Evolutionary conservation across 1,140 invertebrate species (phyloP).

Genomic region (Drosophila pseudoobscura): DNA sequence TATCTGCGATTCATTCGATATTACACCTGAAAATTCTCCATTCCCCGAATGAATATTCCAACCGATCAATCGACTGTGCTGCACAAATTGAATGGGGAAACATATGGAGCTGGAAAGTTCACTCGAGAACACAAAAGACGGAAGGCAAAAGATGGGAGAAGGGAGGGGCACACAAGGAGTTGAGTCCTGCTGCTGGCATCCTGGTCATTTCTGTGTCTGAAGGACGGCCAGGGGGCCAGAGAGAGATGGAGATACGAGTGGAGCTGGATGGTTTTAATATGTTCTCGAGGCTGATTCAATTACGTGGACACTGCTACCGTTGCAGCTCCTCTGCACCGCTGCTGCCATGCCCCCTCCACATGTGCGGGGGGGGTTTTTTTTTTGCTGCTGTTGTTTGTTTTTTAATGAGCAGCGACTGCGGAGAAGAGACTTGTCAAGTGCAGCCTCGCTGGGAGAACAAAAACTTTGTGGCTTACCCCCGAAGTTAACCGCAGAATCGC

Average conservation of each 20-base stretch:
- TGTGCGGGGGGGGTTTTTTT: conserved; percentile 15
- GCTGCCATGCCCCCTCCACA: conserved; percentile 40
- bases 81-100: no score
- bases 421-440: conserved; percentile 7
- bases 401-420: conserved; percentile 34
- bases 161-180: conserved; percentile 14
- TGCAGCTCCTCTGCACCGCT: conserved; percentile 35
- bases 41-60: no score
- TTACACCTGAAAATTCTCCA: no score
- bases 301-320: conserved; percentile 66
- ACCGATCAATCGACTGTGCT: no score
- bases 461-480: conserved; percentile 51
- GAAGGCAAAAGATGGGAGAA: conserved; percentile 12
- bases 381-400: conserved; percentile 29
- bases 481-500: conserved; percentile 49
- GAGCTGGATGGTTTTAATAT: conserved; percentile 71
- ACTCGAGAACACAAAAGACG: conserved; percentile 18
- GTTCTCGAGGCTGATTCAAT: conserved; percentile 80
- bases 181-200: conserved; percentile 62
- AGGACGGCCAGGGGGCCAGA: conserved; percentile 42
- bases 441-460: conserved; percentile 28
- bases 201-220: conserved; percentile 69
- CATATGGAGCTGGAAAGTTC: conserved; percentile 2
- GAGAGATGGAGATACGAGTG: not conserved
- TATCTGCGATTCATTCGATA: no score